These are phyloP conservation scores for Dusona sp. DNA, from an alignment of 2,888 invertebrate species.

Conservation along the genomic window DNA sequence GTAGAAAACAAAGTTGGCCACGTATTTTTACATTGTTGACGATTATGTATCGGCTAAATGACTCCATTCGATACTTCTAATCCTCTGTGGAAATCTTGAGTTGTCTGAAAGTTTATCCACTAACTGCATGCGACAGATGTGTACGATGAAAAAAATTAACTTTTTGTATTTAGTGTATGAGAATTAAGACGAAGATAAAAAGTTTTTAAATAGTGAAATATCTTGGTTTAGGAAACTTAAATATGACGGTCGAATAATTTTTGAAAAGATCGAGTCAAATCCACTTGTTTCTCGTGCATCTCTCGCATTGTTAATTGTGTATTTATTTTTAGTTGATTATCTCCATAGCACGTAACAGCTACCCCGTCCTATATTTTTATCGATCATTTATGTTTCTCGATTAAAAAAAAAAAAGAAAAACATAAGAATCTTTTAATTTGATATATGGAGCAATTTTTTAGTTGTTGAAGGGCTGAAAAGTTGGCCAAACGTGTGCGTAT, in stretches of 20 bases:
- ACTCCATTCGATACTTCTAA: no score
- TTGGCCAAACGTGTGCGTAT: conserved; percentile 75
- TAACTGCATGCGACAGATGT: neutral
- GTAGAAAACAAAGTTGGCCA: neutral
- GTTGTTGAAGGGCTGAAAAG: conserved; percentile 81
- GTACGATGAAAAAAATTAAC: neutral
- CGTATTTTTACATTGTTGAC: no score
- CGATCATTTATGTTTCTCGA: conserved; percentile 26
- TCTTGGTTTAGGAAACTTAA: neutral
- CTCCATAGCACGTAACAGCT: conserved; percentile 27
- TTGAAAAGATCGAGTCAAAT: neutral
- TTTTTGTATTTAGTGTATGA: no score
- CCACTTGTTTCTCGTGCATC: conserved; percentile 12
- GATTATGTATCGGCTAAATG: no score
- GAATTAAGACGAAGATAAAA: neutral
- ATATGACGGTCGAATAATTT: neutral
- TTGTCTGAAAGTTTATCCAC: conserved; percentile 14
- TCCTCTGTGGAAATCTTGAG: conserved; percentile 21
- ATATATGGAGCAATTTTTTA: conserved; percentile 78
- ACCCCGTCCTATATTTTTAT: conserved; percentile 30
- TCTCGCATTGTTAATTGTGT: conserved; percentile 3
- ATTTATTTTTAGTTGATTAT: conserved; percentile 7
- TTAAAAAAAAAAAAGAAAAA: conserved; percentile 26
- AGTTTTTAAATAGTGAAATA: neutral
- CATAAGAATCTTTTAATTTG: conserved; percentile 57